These are phyloP conservation scores for Neodon shergylaensis DNA, from an alignment of 2,113 vertebrate genomes.

Conservation along the genomic window DNA sequence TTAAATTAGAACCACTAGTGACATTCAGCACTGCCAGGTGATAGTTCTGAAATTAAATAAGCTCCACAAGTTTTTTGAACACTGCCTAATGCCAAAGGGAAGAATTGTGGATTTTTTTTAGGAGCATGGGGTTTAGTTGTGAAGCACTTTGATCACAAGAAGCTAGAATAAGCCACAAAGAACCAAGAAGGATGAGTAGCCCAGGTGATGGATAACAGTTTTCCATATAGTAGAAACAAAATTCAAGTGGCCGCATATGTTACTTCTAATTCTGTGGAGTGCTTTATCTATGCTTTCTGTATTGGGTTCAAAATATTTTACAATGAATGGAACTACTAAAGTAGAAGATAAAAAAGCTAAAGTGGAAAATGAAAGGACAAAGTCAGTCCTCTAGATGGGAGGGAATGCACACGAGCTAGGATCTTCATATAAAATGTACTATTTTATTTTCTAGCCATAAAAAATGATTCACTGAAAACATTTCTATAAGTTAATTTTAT, in stretches of 20 bases:
- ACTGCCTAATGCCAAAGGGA: too few relatives aligned
- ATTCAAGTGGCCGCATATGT: background rate
- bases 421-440: background rate
- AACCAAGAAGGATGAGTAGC: background rate
- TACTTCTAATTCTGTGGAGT: background rate
- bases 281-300: background rate
- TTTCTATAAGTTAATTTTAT: conserved; percentile 46
- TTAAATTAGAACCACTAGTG: conserved; percentile 9
- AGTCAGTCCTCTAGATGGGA: background rate
- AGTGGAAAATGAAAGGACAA: background rate
- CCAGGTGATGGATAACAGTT: background rate
- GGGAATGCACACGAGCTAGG: background rate
- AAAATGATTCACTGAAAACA: conserved; percentile 47
- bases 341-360: background rate
- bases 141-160: background rate
- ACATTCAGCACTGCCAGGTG: background rate
- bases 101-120: background rate
- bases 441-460: conserved; percentile 47
- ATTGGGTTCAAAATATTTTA: conserved; percentile 2
- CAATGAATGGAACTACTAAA: background rate
- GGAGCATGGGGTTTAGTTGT: background rate
- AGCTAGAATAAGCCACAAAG: background rate
- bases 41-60: conserved; percentile 27
- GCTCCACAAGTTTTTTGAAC: background rate
- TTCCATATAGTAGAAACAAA: background rate